phyloP scores from a whole-genome alignment of 2,888 invertebrate genomes.

The Chaitophorus viminalis region DNA sequence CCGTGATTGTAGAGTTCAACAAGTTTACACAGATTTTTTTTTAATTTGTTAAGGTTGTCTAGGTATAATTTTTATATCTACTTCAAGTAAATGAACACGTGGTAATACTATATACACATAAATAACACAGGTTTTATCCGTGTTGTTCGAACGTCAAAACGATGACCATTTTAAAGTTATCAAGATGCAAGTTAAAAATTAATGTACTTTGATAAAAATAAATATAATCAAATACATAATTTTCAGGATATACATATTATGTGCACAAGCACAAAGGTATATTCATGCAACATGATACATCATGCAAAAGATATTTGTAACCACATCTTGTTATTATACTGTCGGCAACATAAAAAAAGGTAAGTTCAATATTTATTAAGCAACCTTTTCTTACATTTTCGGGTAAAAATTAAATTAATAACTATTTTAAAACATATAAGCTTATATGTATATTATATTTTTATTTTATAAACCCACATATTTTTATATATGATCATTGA shows the following conservation, averaged over 20 bases:
- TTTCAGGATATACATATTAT: no score
- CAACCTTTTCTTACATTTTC: no score
- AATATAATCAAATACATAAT: not conserved
- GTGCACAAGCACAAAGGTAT: no score
- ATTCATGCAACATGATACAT: not conserved
- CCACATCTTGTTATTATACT: not conserved
- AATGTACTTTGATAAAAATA: not conserved
- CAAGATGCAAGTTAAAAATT: not conserved
- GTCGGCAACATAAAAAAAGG: not conserved
- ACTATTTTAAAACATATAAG: no score
- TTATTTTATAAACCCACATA: no score
- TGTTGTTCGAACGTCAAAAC: not conserved
- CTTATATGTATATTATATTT: no score
- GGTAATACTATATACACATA: not conserved
- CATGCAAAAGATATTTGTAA: not conserved
- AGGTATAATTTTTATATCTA: not conserved
- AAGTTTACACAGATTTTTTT: constrained; percentile 16
- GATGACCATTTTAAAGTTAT: not conserved
- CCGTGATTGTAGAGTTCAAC: constrained; percentile 1
- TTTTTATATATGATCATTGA: no score
- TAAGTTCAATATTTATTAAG: no score
- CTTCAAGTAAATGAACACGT: not conserved
- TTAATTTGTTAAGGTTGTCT: constrained; percentile 16
- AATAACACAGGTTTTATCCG: constrained; percentile 4
- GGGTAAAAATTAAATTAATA: no score